Conservation (phyloP, 2,113 vertebrate species). For the Lonchura striata region DNA sequence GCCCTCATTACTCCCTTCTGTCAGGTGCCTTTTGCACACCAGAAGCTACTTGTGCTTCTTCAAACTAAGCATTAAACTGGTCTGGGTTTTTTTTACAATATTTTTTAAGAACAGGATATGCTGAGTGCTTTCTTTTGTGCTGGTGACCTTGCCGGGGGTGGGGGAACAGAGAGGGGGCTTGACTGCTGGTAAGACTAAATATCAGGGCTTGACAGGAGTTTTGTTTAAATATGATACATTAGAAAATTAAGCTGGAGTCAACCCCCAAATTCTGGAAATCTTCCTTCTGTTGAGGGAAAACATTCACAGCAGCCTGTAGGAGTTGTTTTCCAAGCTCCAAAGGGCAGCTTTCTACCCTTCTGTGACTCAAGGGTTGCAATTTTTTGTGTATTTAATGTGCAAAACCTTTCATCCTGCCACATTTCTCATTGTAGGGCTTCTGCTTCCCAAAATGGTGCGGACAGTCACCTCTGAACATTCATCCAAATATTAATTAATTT, state of each 20-base stretch:
- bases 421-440: background rate
- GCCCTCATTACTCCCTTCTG: background rate
- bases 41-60: background rate
- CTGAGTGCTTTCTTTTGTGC: background rate
- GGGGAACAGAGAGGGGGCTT: background rate
- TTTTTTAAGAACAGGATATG: slow-evolving; percentile 16
- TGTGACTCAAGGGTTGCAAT: background rate
- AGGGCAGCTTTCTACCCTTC: background rate
- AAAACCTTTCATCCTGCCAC: background rate
- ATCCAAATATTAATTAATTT: background rate
- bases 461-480: background rate
- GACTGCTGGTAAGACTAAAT: background rate
- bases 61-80: background rate
- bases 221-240: background rate
- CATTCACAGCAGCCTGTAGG: background rate
- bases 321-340: background rate
- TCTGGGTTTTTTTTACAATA: background rate
- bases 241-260: background rate
- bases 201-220: background rate
- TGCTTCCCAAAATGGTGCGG: background rate
- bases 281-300: background rate
- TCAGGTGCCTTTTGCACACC: background rate
- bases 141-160: background rate
- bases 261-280: background rate
- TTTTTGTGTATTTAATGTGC: background rate